A percentile compares a stretch with the other conserved stretches of the same genome.
phyloP scores from a whole-genome alignment of 2,797 vertebrate genomes.

The Agapornis canus region DNA sequence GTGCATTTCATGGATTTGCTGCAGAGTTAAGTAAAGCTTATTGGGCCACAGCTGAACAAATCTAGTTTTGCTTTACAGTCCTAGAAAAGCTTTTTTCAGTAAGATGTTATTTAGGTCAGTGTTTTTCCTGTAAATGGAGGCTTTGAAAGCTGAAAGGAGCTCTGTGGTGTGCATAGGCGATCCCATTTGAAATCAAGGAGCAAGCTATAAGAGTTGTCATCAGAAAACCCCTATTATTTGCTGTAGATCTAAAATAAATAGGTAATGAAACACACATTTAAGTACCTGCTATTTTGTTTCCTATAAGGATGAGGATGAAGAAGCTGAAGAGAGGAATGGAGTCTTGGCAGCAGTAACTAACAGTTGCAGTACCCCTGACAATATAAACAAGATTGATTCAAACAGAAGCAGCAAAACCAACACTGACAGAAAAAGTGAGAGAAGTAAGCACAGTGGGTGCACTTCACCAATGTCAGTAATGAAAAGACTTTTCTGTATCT shows the following conservation, averaged over 20 bases:
- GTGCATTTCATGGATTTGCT: not conserved
- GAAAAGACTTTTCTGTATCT: constrained; percentile 79
- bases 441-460: not conserved
- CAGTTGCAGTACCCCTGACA: constrained; percentile 42
- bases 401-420: constrained; percentile 72
- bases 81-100: not conserved
- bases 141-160: not conserved
- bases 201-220: not conserved
- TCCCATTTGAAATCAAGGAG: not conserved
- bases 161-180: not conserved
- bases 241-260: not conserved
- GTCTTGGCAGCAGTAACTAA: constrained; percentile 82
- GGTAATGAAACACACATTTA: not conserved
- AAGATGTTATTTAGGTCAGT: not conserved
- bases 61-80: not conserved
- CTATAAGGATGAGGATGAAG: constrained; percentile 46
- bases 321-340: constrained; percentile 87
- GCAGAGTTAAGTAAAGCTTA: not conserved
- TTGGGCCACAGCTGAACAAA: not conserved
- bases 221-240: not conserved
- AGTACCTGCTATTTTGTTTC: not conserved
- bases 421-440: constrained; percentile 74
- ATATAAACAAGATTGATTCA: not conserved
- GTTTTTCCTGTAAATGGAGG: not conserved
- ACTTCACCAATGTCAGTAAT: constrained; percentile 54